phyloP scores from a whole-genome alignment of 2,888 invertebrate species.

The Calameuta idolon region DNA sequence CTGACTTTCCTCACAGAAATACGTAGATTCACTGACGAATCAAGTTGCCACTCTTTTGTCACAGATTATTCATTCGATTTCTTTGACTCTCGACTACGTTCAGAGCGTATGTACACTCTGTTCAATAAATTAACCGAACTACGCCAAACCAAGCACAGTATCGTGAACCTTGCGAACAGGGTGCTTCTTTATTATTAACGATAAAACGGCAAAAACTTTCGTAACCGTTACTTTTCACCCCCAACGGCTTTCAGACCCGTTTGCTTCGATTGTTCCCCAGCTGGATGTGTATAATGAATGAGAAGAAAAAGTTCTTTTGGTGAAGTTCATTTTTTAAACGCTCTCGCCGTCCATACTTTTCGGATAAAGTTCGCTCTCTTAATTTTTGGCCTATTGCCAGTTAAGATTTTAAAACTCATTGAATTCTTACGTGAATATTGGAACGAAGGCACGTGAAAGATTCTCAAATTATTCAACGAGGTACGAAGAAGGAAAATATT shows the following conservation, averaged over 20 bases:
- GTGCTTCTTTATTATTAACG: not conserved
- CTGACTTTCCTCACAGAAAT: not conserved
- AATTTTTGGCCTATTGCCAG: not conserved
- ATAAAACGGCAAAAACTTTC: not conserved
- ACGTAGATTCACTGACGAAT: not conserved
- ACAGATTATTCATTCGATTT: not conserved
- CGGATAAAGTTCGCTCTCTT: not conserved
- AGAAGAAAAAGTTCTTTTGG: constrained; percentile 5
- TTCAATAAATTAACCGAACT: not conserved
- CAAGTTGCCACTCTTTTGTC: not conserved
- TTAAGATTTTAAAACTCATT: not conserved
- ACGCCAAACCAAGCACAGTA: not conserved
- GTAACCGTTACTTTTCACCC: not conserved
- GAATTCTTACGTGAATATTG: not conserved
- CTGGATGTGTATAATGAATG: constrained; percentile 29
- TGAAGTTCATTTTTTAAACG: not conserved
- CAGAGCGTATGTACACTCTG: not conserved
- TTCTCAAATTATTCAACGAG: not conserved
- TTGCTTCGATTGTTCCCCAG: constrained; percentile 26
- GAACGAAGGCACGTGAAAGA: not conserved
- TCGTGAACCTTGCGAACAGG: not conserved
- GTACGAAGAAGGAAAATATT: not conserved
- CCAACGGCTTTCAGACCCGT: constrained; percentile 6
- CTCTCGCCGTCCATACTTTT: not conserved
- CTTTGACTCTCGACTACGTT: not conserved